A percentile compares a stretch with the other conserved stretches of the same genome.
phyloP scores from a whole-genome alignment of 2,888 invertebrate genomes.

The Hemistola chrysoprasaria region DNA sequence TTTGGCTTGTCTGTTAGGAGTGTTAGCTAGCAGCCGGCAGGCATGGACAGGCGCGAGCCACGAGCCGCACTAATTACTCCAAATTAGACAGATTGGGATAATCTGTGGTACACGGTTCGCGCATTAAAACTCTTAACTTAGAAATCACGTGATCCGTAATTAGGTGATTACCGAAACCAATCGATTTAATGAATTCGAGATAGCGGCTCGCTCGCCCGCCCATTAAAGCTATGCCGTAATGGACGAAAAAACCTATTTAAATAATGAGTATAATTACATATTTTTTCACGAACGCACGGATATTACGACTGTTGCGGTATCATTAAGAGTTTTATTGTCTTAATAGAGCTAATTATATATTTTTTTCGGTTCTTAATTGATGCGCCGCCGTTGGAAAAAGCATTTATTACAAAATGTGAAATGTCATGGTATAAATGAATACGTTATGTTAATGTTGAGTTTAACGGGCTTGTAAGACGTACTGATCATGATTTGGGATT shows the following conservation, averaged over 20 bases:
- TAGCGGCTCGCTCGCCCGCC: constrained; percentile 71
- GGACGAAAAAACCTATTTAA: constrained; percentile 78
- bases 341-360: constrained; percentile 81
- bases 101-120: constrained; percentile 75
- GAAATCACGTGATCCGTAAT: constrained; percentile 74
- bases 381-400: constrained; percentile 74
- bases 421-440: constrained; percentile 81
- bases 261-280: constrained; percentile 81
- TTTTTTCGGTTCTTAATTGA: constrained; percentile 81
- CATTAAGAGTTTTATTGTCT: constrained; percentile 82
- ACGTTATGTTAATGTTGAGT: constrained; percentile 74
- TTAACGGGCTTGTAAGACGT: constrained; percentile 70
- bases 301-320: constrained; percentile 78
- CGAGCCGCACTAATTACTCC: constrained; percentile 58
- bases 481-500: constrained; percentile 61
- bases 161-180: constrained; percentile 81
- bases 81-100: constrained; percentile 71
- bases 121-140: constrained; percentile 75
- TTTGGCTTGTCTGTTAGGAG: too few relatives aligned
- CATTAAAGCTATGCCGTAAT: constrained; percentile 73
- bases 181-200: constrained; percentile 80
- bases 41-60: constrained; percentile 5
- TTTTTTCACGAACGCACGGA: constrained; percentile 78
- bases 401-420: constrained; percentile 81
- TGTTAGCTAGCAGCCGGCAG: too few relatives aligned